A percentile compares a stretch with the other conserved stretches of the same genome.
Conservation (phyloP, 2,888 invertebrate genomes). For the Drosophila quinaria region DNA sequence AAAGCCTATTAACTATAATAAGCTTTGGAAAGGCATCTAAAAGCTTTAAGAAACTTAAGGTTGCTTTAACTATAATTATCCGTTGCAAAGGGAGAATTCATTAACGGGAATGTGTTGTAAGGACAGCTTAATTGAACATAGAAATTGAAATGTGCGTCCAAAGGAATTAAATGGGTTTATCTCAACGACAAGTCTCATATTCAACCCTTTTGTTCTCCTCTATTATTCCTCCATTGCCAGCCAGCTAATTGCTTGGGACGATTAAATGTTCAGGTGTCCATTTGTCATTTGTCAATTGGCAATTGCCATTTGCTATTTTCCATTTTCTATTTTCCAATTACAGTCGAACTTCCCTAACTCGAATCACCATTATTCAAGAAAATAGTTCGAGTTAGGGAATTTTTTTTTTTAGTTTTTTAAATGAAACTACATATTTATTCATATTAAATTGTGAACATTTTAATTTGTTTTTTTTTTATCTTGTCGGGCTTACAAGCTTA, state of each 20-base stretch:
- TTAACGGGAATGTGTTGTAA: not conserved
- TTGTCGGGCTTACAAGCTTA: too few species aligned
- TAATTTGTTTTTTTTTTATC: too few species aligned
- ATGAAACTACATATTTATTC: too few species aligned
- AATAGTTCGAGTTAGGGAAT: too few species aligned
- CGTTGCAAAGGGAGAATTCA: not conserved
- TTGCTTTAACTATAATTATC: not conserved
- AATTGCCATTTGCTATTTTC: conserved; percentile 22
- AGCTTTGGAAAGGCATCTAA: not conserved
- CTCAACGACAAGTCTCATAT: conserved; percentile 17
- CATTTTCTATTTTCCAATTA: not conserved
- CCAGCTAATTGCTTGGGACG: conserved; percentile 46
- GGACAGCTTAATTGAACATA: conserved; percentile 10
- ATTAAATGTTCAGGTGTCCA: conserved; percentile 40
- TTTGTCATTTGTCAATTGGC: conserved; percentile 32
- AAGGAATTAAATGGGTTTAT: conserved; percentile 18
- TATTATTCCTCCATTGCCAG: not conserved
- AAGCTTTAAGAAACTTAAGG: not conserved
- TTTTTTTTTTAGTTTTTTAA: too few species aligned
- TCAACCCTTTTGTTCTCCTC: not conserved
- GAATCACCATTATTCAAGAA: too few species aligned
- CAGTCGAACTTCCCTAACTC: too few species aligned
- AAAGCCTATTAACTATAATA: too few species aligned
- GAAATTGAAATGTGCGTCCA: conserved; percentile 4
- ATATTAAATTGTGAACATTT: too few species aligned